These are phyloP conservation scores for Trachelipus rathkii DNA, from an alignment of 1,140 invertebrate genomes.

Conservation along the genomic window DNA sequence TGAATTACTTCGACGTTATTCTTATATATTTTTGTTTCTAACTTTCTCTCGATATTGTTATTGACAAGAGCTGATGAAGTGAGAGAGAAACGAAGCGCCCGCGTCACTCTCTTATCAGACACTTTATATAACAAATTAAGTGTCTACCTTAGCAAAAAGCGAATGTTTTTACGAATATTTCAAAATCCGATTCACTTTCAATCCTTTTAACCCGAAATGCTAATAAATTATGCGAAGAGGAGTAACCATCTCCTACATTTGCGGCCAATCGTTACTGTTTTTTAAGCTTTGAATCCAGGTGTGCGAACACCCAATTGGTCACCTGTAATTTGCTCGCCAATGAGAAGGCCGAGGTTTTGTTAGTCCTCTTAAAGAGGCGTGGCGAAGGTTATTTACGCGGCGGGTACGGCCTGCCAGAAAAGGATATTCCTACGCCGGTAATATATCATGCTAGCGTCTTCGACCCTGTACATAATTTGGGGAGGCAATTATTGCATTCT, in stretches of 20 bases:
- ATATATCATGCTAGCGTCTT: constrained; percentile 6
- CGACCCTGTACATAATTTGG: constrained; percentile 1
- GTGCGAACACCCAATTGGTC: constrained; percentile 1
- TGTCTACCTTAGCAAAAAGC: background rate
- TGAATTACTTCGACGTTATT: too few species aligned
- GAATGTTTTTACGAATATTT: background rate
- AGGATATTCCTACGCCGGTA: background rate
- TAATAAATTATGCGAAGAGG: background rate
- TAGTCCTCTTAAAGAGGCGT: background rate
- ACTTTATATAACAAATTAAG: background rate
- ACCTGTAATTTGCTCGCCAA: background rate
- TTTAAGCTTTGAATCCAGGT: background rate
- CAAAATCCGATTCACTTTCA: constrained; percentile 1
- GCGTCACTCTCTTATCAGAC: background rate
- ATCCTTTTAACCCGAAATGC: background rate
- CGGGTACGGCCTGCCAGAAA: background rate
- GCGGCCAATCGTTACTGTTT: background rate
- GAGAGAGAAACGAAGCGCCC: background rate
- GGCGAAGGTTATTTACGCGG: background rate
- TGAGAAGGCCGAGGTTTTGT: background rate
- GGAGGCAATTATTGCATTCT: constrained; percentile 12
- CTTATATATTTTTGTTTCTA: too few species aligned
- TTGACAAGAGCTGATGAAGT: background rate
- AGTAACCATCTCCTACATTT: background rate
- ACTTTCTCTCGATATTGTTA: background rate